phyloP scores from a whole-genome alignment of 2,888 invertebrate genomes.

The Meteorus cinctellus region DNA sequence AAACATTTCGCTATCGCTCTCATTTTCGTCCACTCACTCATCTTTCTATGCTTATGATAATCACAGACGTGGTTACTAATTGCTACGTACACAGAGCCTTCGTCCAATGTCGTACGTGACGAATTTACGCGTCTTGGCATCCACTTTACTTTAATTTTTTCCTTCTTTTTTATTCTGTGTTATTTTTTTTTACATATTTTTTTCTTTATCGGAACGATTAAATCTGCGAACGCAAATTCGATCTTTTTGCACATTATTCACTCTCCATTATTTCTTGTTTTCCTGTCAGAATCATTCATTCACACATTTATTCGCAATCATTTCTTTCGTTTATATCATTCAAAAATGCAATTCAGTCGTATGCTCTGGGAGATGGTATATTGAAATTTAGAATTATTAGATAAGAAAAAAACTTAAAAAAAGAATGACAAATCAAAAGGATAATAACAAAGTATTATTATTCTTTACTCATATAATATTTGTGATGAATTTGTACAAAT shows the following conservation, averaged over 20 bases:
- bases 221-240: constrained; percentile 44
- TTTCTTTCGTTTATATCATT: constrained; percentile 19
- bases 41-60: constrained; percentile 65
- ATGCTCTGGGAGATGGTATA: constrained; percentile 8
- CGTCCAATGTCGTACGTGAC: constrained; percentile 61
- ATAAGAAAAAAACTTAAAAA: constrained; percentile 22
- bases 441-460: constrained; percentile 31
- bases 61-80: constrained; percentile 70
- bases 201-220: constrained; percentile 42
- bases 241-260: constrained; percentile 26
- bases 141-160: constrained; percentile 21
- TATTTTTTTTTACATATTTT: constrained; percentile 6
- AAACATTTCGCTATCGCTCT: constrained; percentile 19
- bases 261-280: constrained; percentile 23
- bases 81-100: constrained; percentile 68
- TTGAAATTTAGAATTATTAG: constrained; percentile 8
- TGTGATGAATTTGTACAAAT: constrained; percentile 32
- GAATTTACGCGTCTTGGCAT: constrained; percentile 50
- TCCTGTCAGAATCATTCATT: neutral
- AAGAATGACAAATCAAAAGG: neutral
- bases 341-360: constrained; percentile 26
- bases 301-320: constrained; percentile 17
- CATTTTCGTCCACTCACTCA: constrained; percentile 43
- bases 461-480: neutral
- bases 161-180: neutral